These are phyloP conservation scores for Xyliphius kryptos DNA, from an alignment of 2,113 vertebrate species.

Conservation along the genomic window DNA sequence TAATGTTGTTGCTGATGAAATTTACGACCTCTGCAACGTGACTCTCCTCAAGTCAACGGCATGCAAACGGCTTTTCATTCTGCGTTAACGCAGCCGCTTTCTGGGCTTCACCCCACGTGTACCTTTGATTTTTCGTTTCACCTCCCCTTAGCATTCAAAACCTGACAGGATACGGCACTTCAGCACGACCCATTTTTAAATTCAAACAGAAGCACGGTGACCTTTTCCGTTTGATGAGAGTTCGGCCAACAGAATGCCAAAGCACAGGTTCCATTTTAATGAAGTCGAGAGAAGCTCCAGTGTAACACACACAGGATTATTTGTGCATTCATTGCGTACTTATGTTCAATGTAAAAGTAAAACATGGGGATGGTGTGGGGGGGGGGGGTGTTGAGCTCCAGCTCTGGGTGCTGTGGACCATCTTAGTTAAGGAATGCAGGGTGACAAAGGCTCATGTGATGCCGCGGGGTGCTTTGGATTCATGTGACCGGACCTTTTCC, in stretches of 20 bases:
- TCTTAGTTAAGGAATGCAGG: constrained; percentile 16
- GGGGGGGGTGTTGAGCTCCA: neutral
- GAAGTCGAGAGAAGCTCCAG: too few species aligned
- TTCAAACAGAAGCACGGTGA: neutral
- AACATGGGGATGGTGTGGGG: neutral
- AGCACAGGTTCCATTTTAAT: too few species aligned
- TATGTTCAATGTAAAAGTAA: too few species aligned
- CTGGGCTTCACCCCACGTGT: too few species aligned
- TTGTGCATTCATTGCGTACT: too few species aligned
- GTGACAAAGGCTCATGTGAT: constrained; percentile 29
- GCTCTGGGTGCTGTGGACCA: neutral
- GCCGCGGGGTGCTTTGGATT: neutral
- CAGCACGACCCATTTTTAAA: neutral
- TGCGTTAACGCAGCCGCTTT: neutral
- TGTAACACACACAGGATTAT: too few species aligned
- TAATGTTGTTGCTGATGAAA: constrained; percentile 8
- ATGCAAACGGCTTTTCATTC: constrained; percentile 16
- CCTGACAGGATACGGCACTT: too few species aligned
- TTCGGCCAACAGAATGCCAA: neutral
- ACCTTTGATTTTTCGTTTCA: too few species aligned
- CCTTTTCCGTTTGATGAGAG: too few species aligned
- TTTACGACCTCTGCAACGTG: constrained; percentile 17
- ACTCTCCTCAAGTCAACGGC: neutral
- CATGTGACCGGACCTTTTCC: constrained; percentile 28
- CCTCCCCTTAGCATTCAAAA: too few species aligned